A percentile compares a stretch with the other conserved stretches of the same genome.
Evolutionary conservation across 2,797 vertebrate genomes (phyloP).

Genomic region (Coilia nasus): DNA sequence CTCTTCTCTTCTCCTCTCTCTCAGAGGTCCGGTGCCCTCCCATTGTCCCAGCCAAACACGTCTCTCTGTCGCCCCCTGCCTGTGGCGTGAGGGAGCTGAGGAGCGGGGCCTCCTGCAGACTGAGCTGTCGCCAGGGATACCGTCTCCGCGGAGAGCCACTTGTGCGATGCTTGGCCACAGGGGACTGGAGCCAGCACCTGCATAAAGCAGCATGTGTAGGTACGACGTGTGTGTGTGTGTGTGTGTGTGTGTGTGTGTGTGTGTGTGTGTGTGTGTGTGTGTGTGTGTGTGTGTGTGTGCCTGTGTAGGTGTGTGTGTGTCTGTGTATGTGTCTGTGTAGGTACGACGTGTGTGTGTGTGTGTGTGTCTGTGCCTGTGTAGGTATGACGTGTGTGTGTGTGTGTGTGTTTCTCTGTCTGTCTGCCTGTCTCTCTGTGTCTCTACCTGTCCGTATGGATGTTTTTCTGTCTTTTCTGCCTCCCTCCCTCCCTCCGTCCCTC

Average conservation of each 20-base stretch:
- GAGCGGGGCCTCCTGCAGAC: slow-evolving; percentile 78
- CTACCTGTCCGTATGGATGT: too few relatives aligned
- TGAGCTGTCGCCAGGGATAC: slow-evolving; percentile 86
- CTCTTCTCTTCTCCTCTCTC: not conserved
- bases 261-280: not conserved
- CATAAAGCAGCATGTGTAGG: slow-evolving; percentile 86
- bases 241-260: not conserved
- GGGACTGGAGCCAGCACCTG: slow-evolving; percentile 85
- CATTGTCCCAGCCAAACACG: slow-evolving; percentile 74
- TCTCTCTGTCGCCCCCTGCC: slow-evolving; percentile 77
- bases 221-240: slow-evolving; percentile 59
- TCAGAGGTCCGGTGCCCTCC: slow-evolving; percentile 85
- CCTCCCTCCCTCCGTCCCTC: not conserved
- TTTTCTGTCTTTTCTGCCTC: too few relatives aligned
- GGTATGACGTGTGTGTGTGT: too few relatives aligned
- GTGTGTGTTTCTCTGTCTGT: too few relatives aligned
- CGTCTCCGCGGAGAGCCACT: slow-evolving; percentile 80
- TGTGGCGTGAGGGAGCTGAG: slow-evolving; percentile 80
- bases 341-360: too few relatives aligned
- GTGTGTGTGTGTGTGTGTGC: not conserved
- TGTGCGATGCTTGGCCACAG: slow-evolving; percentile 81
- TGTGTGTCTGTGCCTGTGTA: too few relatives aligned
- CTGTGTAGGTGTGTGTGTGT: not conserved
- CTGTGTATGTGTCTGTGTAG: too few relatives aligned
- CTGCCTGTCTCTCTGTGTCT: too few relatives aligned